Base-by-base conservation (phyloP, 92 coral and sea anemone species). In the Porites divaricata region DNA sequence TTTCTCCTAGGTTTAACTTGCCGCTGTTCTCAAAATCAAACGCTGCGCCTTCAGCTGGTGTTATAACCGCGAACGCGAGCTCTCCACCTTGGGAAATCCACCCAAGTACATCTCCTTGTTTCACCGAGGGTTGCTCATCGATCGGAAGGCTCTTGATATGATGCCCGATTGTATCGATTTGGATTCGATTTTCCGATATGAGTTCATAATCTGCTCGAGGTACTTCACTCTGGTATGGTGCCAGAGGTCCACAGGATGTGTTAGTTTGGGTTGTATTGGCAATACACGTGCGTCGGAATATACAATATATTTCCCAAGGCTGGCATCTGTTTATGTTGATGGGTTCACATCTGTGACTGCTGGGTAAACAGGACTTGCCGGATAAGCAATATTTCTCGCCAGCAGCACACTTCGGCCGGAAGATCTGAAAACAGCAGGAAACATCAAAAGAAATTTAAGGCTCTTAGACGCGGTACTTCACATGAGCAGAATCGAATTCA, bases 131-230 rank as follows among this genome's bases (percentile, higher is more conserved):
- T 50, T 87, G 95, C 12, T 95, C 80, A 4, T 75, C 74, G 17
- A 70, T 67, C 22, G 89, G 83, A 11, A 95, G 51, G 41, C 81
- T 79, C 45, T 85, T 70, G 64, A 96, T 89, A 61, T 96, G 98
- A 63, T 95, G 93, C 4, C 99, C 99, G 26, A 91, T 61, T 8
- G 53, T 61, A 54, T 83, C 78, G 61, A 96, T 74, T 17, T 81
- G 79, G 63, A 95, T 70, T 6, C 88, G 87, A 28, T 81, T 75
- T 74, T 92, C 90, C 17, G 84, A 90, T 1, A 91, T 70, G 21
- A 94, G 87, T 59, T 94, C 80, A 88, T 94, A 96, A 86, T 93
- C 98, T 9, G 84, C 90, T 25, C 85, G 88, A n/a, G 98, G 94
- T 20, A 45, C 48, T 79, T 74, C 62, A 72, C 88, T 79, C 53